Percentiles rank a stretch among this genome's conserved stretches.
These are phyloP conservation scores for Microtus richardsoni DNA, from an alignment of 2,113 vertebrate species.

Conservation along the genomic window DNA sequence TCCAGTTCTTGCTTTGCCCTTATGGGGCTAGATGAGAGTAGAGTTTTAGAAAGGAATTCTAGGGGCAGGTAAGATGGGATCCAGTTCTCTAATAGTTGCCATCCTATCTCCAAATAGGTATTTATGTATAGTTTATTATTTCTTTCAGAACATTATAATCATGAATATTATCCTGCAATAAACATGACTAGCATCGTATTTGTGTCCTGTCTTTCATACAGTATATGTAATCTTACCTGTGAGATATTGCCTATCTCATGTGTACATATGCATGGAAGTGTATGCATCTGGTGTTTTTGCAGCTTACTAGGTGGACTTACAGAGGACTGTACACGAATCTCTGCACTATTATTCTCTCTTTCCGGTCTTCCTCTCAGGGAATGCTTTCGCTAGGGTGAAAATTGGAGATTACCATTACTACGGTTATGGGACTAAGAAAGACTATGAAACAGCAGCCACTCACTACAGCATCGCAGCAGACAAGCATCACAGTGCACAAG, in stretches of 20 bases:
- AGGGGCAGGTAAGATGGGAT: background rate
- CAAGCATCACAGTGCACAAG: conserved; percentile 80
- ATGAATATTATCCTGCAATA: background rate
- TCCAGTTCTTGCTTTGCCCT: background rate
- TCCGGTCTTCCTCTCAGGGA: conserved; percentile 79
- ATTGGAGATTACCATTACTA: conserved; percentile 84
- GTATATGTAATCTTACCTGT: conserved; percentile 24
- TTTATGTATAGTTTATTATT: background rate
- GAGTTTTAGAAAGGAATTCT: background rate
- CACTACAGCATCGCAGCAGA: conserved; percentile 81
- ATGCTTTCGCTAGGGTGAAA: conserved; percentile 83
- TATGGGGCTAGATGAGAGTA: background rate
- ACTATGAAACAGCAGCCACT: conserved; percentile 77
- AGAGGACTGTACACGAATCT: background rate
- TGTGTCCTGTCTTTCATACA: background rate
- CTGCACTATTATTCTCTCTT: conserved; percentile 43
- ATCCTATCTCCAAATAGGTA: background rate
- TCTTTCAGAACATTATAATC: conserved; percentile 29
- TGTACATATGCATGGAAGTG: background rate
- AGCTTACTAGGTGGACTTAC: conserved; percentile 18
- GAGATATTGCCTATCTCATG: background rate
- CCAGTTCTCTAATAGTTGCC: background rate
- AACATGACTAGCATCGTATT: background rate
- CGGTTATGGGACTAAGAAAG: conserved; percentile 80
- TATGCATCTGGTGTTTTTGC: background rate